Evolutionary conservation across 2,113 vertebrate genomes (phyloP), one percentile per base, ranked within the genome.

Genomic region (Cebidichthys violaceus): DNA sequence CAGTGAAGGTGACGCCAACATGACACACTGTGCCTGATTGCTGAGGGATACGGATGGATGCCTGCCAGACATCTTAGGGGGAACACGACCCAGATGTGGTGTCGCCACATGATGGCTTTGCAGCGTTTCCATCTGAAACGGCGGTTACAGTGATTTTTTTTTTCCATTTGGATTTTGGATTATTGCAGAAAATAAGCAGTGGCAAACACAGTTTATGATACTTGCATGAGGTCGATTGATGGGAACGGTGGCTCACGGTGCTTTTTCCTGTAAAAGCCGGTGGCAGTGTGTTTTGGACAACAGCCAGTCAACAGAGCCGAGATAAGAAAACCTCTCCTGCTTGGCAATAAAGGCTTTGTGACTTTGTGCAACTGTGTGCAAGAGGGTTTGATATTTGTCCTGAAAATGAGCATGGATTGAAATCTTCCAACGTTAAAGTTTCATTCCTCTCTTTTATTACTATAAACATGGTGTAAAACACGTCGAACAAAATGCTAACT

Each of bases 51-150:
- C 72, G 61, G 84, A 82, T 35, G 55, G 72, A 74, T 64, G 77
- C 50, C 72, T 82, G 77, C 41, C 27, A 55, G 60, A 81, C 61
- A 77, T 71, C 62, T 66, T 61, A 67, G 74, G 65, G 35, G 83
- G 84, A 92, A 77, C 76, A 81, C 78, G 82, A 89, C 86, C 81
- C 81, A 86, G 29, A 71, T 85, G 82, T 76, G 54, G 9, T 59
- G 3, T 0, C 22, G 0, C 71, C 33, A 4, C 79, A 66, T 64
- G 84, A 67, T 70, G 61, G n/a, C 66, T 76, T 47, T 70, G 33
- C 14, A 22, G 61, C 13, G 1, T 59, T 74, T 87, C 60, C 33
- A 39, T 78, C 50, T 64, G n/a, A 81, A 61, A 76, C 57, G 35
- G 59, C 64, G 33, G 33, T 33, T 33, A 33, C 33, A 33, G 31